Base-by-base conservation (phyloP, 1,140 invertebrate species). In the Drosophila nikananu region DNA sequence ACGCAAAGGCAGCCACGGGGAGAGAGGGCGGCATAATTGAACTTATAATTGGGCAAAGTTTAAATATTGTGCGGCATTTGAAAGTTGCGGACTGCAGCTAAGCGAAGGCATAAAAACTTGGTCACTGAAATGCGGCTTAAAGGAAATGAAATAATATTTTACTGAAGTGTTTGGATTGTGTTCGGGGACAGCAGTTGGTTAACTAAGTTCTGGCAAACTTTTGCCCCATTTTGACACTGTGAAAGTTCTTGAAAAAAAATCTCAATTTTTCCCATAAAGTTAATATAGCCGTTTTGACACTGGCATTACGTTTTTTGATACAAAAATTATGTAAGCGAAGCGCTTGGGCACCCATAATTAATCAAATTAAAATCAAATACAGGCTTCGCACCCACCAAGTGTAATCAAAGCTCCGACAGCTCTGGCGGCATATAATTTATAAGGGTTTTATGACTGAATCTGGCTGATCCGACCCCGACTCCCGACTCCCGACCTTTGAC, bases 21-120 rank as follows among this genome's bases (percentile, higher is more conserved):
- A 19, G 41, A 58, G 44, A 8, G 61, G 71, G 73, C 37, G 57
- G 60, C 67, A 77, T 86, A 86, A 86, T 86, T 86, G 83, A 87
- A 84, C 83, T 77, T 54, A 77, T 83, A 78, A 89, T 89, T 89
- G 77, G 79, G 72, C 21, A 74, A 64, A 80, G 55, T 83, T 74
- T 70, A 80, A 80, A 62, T 68, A 65, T 77, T 78, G 46, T 72
- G 64, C 51, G 57, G 44, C 48, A 71, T 67, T 77, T 76, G 48
- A 71, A 78, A 78, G 44, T 78, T 78, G 32, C 52, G 51, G 48
- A 15, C 64, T 68, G 23, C 27, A 39, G 67, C 67, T 46, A 60
- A 51, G 44, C 55, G 35, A 32, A 51, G 61, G 74, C 55, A 52
- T 61, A 58, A 62, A 72, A 72, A 65, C 57, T 62, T 77, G 39